A percentile compares a stretch with the other conserved stretches of the same genome.
Evolutionary conservation across 1,140 invertebrate genomes (phyloP).

Genomic region (Dermatophagoides farinae): DNA sequence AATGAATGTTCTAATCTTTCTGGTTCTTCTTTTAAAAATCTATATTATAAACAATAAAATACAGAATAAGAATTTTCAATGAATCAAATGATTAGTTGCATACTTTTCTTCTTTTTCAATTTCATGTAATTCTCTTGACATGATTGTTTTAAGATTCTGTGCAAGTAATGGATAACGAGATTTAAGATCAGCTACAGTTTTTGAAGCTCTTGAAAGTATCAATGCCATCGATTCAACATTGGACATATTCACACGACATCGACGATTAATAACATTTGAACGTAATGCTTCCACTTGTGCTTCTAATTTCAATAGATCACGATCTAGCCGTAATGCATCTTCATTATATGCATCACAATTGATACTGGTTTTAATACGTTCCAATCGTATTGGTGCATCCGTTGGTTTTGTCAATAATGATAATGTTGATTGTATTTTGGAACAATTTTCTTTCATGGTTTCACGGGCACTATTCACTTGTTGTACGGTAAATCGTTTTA

Average conservation of each 20-base stretch:
- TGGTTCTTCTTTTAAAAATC: slow-evolving; percentile 82
- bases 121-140: slow-evolving; percentile 80
- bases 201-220: slow-evolving; percentile 64
- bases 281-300: slow-evolving; percentile 78
- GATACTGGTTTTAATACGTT: slow-evolving; percentile 42
- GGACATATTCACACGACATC: slow-evolving; percentile 81
- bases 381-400: slow-evolving; percentile 37
- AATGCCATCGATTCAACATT: slow-evolving; percentile 92
- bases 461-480: slow-evolving; percentile 74
- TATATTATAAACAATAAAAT: slow-evolving; percentile 19
- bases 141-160: slow-evolving; percentile 62
- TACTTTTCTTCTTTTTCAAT: slow-evolving; percentile 76
- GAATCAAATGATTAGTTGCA: slow-evolving; percentile 19
- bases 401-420: not conserved
- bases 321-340: slow-evolving; percentile 70
- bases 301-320: slow-evolving; percentile 76
- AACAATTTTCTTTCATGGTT: slow-evolving; percentile 44
- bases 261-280: slow-evolving; percentile 79
- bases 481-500: slow-evolving; percentile 66
- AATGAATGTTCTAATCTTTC: slow-evolving; percentile 71
- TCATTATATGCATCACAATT: slow-evolving; percentile 71
- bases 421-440: slow-evolving; percentile 17
- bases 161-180: slow-evolving; percentile 68
- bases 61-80: slow-evolving; percentile 6
- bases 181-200: slow-evolving; percentile 85